phyloP scores from a whole-genome alignment of 2,113 vertebrate genomes.

The Alethe diademata region DNA sequence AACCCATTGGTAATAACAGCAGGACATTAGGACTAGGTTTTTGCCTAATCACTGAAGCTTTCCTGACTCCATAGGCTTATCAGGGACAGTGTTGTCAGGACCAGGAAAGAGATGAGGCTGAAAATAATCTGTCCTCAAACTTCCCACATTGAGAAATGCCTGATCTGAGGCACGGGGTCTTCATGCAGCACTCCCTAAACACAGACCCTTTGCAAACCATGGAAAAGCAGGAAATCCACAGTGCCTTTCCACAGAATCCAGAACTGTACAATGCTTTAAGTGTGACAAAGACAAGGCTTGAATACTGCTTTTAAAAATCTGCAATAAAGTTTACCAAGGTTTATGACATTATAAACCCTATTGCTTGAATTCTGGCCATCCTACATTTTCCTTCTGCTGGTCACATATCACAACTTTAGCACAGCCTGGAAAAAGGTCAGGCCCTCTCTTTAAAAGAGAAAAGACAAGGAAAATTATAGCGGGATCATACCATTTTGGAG shows the following conservation, averaged over 20 bases:
- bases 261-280: neutral
- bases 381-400: neutral
- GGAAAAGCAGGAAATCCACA: neutral
- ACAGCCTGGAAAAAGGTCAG: neutral
- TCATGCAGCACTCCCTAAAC: neutral
- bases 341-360: neutral
- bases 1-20: neutral
- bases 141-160: slow-evolving; percentile 30
- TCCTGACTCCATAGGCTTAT: neutral
- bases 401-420: neutral
- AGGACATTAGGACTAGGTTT: neutral
- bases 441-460: neutral
- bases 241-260: neutral
- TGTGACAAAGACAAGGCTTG: neutral
- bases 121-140: slow-evolving; percentile 53
- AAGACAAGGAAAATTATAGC: neutral
- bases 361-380: neutral
- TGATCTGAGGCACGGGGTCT: neutral
- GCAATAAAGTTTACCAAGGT: neutral
- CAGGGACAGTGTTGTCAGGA: neutral
- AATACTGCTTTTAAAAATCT: neutral
- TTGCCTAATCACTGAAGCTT: neutral
- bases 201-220: neutral
- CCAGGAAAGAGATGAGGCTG: slow-evolving; percentile 24
- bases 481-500: neutral